Evolutionary conservation across 1,140 invertebrate species (phyloP).

Genomic region (Zophobas morio): DNA sequence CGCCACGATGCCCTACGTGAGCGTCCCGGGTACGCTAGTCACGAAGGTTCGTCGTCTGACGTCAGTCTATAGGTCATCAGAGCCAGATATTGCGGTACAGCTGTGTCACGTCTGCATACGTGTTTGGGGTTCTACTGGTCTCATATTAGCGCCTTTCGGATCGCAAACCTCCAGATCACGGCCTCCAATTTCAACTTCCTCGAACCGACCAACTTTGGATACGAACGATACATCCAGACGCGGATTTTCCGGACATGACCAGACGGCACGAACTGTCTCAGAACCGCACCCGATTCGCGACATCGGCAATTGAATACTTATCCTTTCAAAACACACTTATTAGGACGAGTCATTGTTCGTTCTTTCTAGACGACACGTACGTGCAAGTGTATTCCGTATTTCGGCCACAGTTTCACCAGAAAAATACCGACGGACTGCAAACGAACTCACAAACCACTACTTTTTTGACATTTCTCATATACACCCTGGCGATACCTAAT

Average conservation of each 20-base stretch:
- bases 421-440: no score
- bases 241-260: slow-evolving; percentile 15
- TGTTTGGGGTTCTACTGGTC: slow-evolving; percentile 65
- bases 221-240: slow-evolving; percentile 12
- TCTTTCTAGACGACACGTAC: no score
- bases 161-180: slow-evolving; percentile 49
- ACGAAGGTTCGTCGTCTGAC: slow-evolving; percentile 62
- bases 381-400: no score
- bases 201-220: slow-evolving; percentile 24
- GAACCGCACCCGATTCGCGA: background rate
- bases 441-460: no score
- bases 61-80: slow-evolving; percentile 64
- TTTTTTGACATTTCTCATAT: no score
- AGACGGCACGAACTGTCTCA: background rate
- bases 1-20: slow-evolving; percentile 53
- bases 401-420: no score
- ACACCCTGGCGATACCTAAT: no score
- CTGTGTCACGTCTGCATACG: slow-evolving; percentile 66
- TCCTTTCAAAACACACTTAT: background rate
- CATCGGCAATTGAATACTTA: background rate
- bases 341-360: no score
- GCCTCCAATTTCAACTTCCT: slow-evolving; percentile 47
- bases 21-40: slow-evolving; percentile 59
- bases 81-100: slow-evolving; percentile 62
- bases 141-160: slow-evolving; percentile 60